Base-by-base conservation (phyloP, 2,113 vertebrate genomes). In the Charina bottae region DNA sequence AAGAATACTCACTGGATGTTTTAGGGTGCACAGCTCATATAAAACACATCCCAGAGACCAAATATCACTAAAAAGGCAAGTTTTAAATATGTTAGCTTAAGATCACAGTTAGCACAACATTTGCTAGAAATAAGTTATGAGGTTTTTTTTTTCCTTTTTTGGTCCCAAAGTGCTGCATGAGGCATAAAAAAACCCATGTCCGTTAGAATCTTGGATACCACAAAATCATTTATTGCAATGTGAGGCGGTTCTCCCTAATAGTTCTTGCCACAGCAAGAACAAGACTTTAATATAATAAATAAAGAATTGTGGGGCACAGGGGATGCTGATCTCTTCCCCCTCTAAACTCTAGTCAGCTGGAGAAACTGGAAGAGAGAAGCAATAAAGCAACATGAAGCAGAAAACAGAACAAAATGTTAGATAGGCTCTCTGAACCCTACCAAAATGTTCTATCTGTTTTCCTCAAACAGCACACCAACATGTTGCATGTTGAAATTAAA, bases 31-130 rank as follows among this genome's bases (percentile, higher is more conserved):
- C 53, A 99, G 98, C 95, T 99, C 98, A 92, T 99, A 99, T 0
- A 99, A 97, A 91, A 99, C 97, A 94, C 99, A 99, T 59, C 99
- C 99, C 91, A 99, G 97, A 94, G 99, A 99, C 99, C 99, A 99
- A 94, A 99, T 98, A 92, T 99, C 99, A 97, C 99, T 99, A 96
- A 12, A 97, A 97, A 91, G 90, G 95, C 0, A 93, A 24, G 91
- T 1, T 94, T 2, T 93, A 58, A 95, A 85, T 86, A 5, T 8
- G 49, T 87, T 87, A 95, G 93, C 0, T 42, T 92, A 64, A 92
- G 90, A 46, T 49, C 28, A 46, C 19, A 49, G 55, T 89, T 85
- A 93, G 0, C 49, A 58, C 56, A 42, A 42, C 89, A 6, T 72
- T 87, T 89, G 24, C 87, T 89, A 95, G 90, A 58, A 0, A 0